Evolutionary conservation across 2,113 vertebrate genomes (phyloP).

Genomic region (Sphaerodactylus townsendi): DNA sequence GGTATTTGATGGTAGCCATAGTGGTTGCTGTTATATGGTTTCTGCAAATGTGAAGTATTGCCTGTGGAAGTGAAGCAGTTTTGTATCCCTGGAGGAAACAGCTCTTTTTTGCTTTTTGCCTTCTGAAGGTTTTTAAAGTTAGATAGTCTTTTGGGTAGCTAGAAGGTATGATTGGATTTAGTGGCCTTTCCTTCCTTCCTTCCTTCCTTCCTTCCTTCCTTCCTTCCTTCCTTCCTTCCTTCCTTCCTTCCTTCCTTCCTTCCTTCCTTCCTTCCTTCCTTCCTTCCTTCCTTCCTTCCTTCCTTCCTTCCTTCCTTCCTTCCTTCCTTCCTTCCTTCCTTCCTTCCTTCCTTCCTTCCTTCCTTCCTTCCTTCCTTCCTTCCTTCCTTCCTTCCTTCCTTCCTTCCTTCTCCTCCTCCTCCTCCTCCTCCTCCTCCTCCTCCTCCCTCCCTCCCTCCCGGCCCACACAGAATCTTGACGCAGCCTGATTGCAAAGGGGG

Average conservation of each 20-base stretch:
- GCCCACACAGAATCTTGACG: no score
- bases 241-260: constrained; percentile 8
- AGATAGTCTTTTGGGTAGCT: accelerated
- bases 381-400: no score
- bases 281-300: no score
- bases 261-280: neutral
- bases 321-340: no score
- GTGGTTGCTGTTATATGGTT: neutral
- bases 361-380: constrained; percentile 2
- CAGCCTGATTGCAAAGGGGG: no score
- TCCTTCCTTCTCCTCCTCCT: no score
- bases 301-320: no score
- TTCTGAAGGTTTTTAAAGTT: neutral
- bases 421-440: no score
- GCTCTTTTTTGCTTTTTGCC: accelerated
- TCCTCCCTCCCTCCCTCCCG: no score
- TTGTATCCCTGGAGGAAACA: neutral
- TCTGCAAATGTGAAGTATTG: neutral
- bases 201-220: no score
- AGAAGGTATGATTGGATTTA: neutral
- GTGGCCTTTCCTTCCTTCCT: neutral
- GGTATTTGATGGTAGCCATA: constrained; percentile 34
- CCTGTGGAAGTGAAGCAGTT: neutral
- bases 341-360: constrained; percentile 68
- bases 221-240: constrained; percentile 67